Evolutionary conservation across 2,888 invertebrate species (phyloP), one percentile per base, ranked within the genome.

Genomic region (Spodoptera littoralis): DNA sequence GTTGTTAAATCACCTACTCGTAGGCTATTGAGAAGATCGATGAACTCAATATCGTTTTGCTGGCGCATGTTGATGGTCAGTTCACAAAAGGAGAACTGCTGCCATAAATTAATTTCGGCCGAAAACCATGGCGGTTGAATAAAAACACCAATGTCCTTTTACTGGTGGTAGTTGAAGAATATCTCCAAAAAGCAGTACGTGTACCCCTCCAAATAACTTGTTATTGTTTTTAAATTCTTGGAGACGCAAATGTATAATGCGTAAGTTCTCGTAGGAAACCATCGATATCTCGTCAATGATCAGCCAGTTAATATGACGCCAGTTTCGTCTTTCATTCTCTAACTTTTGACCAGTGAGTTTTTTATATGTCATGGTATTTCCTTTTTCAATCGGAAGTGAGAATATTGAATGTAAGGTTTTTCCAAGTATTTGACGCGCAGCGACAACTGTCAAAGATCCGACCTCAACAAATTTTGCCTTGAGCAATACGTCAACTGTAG

Each of bases 371-470:
- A 66, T 77, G 1, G 77, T 61, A 41, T 44, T 65, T 12, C 67
- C 9, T 61, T 83, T 83, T 64, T 85, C 80, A 9, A 85, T 82
- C 0, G 77, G 77, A 1, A 82, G 59, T 13, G 51, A 71, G 6
- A 83, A 79, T 43, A 72, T 47, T 6, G 43, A 43, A 8, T 80
- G 80, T 0, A 81, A 45, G 0, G 76, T 77, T 63, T 61, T 79
- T 1, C 80, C 79, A 63, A 60, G 69, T 11, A 81, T 71, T 41
- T 75, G 70, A 6, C 75, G 66, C 12, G 76, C 76, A 0, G 81
- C 76, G 6, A 81, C 74, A 5, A 77, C 73, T 6, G 78, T 83
- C 11, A 76, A 44, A 1, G 80, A 73, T 3, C 41, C 68, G 0
- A 80, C 77, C 53, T 77, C 76, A 0, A 79, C 79, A 69, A 81